phyloP scores from a whole-genome alignment of 2,797 vertebrate genomes.

The Argyrosomus regius region DNA sequence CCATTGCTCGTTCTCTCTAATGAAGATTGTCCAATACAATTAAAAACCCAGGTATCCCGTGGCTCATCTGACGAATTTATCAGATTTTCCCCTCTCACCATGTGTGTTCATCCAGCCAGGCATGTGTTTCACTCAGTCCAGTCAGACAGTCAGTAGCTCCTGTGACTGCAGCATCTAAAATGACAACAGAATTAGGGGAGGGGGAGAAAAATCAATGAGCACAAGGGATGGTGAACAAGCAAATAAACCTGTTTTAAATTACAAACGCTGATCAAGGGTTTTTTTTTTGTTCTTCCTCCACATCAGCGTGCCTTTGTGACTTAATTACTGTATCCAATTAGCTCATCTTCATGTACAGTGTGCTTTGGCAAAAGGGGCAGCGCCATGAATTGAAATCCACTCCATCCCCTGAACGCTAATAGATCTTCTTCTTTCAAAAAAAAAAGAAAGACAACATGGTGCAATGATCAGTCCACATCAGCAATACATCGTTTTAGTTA shows the following conservation, averaged over 20 bases:
- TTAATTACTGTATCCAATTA: constrained; percentile 75
- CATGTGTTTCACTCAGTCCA: constrained; percentile 37
- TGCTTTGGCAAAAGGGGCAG: constrained; percentile 28
- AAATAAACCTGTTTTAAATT: constrained; percentile 77
- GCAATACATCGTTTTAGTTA: neutral
- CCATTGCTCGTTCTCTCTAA: constrained; percentile 85
- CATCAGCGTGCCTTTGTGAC: constrained; percentile 72
- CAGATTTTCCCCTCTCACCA: constrained; percentile 56
- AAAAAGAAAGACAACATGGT: constrained; percentile 3
- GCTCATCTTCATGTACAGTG: constrained; percentile 41
- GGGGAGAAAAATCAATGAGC: constrained; percentile 77
- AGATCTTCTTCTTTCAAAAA: constrained; percentile 1
- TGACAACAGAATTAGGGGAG: constrained; percentile 64
- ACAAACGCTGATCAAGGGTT: constrained; percentile 75
- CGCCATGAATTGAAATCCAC: constrained; percentile 38
- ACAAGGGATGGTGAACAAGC: constrained; percentile 60
- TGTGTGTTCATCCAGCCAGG: constrained; percentile 61
- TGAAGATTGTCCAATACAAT: constrained; percentile 93
- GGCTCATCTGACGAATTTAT: constrained; percentile 88
- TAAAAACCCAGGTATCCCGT: constrained; percentile 89
- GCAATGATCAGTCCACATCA: neutral
- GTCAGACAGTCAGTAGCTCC: constrained; percentile 40
- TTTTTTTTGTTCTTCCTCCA: constrained; percentile 19
- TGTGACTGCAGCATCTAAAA: constrained; percentile 70
- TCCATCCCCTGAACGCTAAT: constrained; percentile 8